Conservation (phyloP, 2,888 invertebrate species). For the Orthonevra nobilis region DNA sequence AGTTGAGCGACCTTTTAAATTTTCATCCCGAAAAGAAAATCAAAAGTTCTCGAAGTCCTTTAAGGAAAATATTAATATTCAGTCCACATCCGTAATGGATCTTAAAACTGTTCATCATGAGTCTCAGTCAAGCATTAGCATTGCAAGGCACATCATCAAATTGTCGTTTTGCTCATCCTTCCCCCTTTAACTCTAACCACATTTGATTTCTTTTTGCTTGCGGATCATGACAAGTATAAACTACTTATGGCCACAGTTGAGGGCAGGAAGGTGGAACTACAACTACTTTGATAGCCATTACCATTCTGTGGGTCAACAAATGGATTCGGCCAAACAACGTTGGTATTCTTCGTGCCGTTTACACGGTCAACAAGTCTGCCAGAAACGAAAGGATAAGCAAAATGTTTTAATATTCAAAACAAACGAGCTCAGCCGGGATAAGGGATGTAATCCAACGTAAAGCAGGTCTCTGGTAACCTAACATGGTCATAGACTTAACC, state of each 20-base stretch:
- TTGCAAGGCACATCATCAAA: constrained; percentile 62
- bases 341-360: constrained; percentile 35
- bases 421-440: constrained; percentile 67
- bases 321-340: constrained; percentile 25
- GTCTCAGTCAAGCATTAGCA: constrained; percentile 46
- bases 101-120: constrained; percentile 50
- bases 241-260: constrained; percentile 25
- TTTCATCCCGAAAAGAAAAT: too few species aligned
- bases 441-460: constrained; percentile 61
- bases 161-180: constrained; percentile 50
- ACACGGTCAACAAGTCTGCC: constrained; percentile 54
- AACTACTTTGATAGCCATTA: constrained; percentile 37
- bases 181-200: background rate
- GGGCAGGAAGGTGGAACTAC: background rate
- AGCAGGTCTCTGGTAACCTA: constrained; percentile 47
- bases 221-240: constrained; percentile 30
- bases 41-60: too few species aligned
- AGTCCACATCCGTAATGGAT: constrained; percentile 34
- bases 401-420: constrained; percentile 67
- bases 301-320: constrained; percentile 45
- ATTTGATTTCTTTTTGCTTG: too few species aligned
- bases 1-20: too few species aligned
- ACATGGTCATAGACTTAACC: constrained; percentile 48
- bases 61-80: constrained; percentile 64
- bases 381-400: constrained; percentile 43